Evolutionary conservation across 2,113 vertebrate genomes (phyloP).

Genomic region (Phalacrocorax brasilianus): DNA sequence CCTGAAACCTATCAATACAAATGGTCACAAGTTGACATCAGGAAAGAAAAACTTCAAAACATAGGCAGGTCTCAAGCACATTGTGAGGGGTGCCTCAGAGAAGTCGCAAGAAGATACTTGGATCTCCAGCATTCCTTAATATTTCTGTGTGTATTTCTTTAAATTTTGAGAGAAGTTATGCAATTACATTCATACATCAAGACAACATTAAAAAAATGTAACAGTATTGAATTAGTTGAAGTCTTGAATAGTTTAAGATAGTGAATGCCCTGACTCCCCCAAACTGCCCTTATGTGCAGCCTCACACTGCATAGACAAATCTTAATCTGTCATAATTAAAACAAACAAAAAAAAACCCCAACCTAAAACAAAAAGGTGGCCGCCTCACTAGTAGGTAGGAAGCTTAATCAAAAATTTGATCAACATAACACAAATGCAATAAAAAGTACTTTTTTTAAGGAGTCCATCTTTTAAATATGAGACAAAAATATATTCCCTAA

Average conservation of each 20-base stretch:
- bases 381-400: background rate
- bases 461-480: background rate
- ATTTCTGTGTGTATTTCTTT: background rate
- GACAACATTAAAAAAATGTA: background rate
- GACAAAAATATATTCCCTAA: background rate
- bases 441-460: background rate
- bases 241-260: background rate
- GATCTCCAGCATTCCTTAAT: background rate
- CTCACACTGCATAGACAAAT: background rate
- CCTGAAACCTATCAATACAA: background rate
- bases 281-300: background rate
- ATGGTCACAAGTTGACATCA: background rate
- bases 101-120: background rate
- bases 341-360: background rate
- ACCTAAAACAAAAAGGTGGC: background rate
- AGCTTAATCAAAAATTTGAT: background rate
- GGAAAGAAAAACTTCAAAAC: background rate
- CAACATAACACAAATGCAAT: background rate
- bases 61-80: background rate
- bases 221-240: background rate
- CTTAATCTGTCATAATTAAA: background rate
- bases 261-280: background rate
- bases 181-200: background rate
- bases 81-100: background rate
- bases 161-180: background rate